phyloP scores from a whole-genome alignment of 2,113 vertebrate species.

The Toxostoma redivivum region DNA sequence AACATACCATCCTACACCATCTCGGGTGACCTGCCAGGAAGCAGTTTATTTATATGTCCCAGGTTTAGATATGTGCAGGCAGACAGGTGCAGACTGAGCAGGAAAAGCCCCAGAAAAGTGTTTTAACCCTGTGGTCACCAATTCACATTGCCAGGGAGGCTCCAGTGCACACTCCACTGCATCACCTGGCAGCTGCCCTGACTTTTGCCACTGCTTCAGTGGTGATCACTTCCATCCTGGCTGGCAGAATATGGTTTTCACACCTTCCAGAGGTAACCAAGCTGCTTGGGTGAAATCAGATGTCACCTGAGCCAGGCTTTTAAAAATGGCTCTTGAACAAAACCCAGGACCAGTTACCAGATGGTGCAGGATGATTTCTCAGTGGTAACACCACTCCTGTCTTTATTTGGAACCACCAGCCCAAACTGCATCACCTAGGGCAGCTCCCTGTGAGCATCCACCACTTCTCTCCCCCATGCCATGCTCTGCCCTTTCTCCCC shows the following conservation, averaged over 20 bases:
- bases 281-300: background rate
- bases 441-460: background rate
- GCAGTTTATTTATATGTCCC: background rate
- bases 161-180: background rate
- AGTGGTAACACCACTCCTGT: background rate
- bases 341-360: background rate
- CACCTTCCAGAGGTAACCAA: background rate
- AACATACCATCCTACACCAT: constrained; percentile 31
- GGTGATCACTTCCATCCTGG: background rate
- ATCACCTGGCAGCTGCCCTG: background rate
- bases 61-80: background rate
- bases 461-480: background rate
- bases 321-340: background rate
- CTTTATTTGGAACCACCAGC: background rate
- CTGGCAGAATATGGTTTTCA: background rate
- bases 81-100: constrained; percentile 7
- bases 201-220: background rate
- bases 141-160: background rate
- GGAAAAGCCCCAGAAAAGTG: background rate
- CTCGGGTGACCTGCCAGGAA: background rate
- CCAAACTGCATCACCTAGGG: background rate
- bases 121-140: background rate
- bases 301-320: background rate
- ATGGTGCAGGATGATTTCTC: too few relatives aligned
- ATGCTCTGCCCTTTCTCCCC: background rate